Percentiles rank a stretch among this genome's conserved stretches.
Evolutionary conservation across 1,140 invertebrate species (phyloP).

Genomic region (Idris sp.): DNA sequence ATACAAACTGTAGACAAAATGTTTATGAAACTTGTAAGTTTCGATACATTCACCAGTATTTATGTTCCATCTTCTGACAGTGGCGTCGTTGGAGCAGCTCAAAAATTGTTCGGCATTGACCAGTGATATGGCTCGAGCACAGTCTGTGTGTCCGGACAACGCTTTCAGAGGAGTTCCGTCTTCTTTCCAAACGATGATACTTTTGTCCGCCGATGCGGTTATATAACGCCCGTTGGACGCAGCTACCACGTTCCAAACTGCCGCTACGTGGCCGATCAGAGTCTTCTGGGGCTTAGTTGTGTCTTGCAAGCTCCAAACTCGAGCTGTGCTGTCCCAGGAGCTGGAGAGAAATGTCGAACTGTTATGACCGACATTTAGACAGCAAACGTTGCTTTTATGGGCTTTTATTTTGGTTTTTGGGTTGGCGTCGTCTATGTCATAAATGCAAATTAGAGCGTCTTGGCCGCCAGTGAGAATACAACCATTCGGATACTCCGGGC

Average conservation of each 20-base stretch:
- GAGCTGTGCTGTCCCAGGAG: constrained; percentile 94
- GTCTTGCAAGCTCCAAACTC: constrained; percentile 85
- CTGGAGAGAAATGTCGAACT: constrained; percentile 83
- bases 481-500: constrained; percentile 84
- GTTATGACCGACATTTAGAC: constrained; percentile 80
- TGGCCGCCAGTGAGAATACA: constrained; percentile 93
- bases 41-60: constrained; percentile 87
- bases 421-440: constrained; percentile 80
- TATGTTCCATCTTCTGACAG: constrained; percentile 88
- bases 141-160: constrained; percentile 90
- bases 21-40: constrained; percentile 88
- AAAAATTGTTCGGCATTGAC: constrained; percentile 86
- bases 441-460: constrained; percentile 90
- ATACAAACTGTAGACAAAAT: constrained; percentile 85
- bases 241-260: constrained; percentile 92
- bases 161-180: constrained; percentile 78
- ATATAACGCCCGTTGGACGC: constrained; percentile 82
- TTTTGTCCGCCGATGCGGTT: constrained; percentile 95
- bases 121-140: constrained; percentile 88
- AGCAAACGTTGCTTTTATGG: constrained; percentile 89
- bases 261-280: constrained; percentile 86
- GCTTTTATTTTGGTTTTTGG: constrained; percentile 85
- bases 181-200: constrained; percentile 89
- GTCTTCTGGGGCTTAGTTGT: constrained; percentile 78
- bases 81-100: constrained; percentile 94